Base-by-base conservation (phyloP, 2,797 vertebrate species). In the Muscicapa comitata region DNA sequence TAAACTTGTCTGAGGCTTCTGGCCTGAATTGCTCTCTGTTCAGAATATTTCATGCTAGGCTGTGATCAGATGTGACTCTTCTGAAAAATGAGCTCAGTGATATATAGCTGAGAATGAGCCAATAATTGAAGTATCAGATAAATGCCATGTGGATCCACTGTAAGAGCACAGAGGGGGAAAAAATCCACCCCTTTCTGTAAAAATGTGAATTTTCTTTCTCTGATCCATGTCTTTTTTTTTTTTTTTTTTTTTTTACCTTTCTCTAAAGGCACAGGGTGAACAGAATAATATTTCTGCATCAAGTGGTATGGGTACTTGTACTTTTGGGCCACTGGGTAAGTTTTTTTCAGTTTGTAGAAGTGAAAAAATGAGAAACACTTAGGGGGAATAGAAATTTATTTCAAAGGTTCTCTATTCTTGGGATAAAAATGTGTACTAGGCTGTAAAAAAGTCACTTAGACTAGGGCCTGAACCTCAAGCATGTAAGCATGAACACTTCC, bases 231-330 rank as follows among this genome's bases (percentile, higher is more conserved):
- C 4, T 47, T 18, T 26, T 50, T 14, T 35, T 28, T 26, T 35
- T 57, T 47, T 35, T 57, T 24, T 59, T 43, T 23, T 55, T 45
- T 42, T 77, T 86, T 20, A 50, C 21, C 5, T 96, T 94, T 93
- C 75, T 91, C 66, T 95, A 90, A 97, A 99, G 99, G 98, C 97
- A 94, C 99, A 99, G 95, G 98, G 97, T 95, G 99, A 99, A 96
- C 99, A 98, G 98, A 98, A 98, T 92, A 99, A 98, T 92, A 99
- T 99, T 98, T 99, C 98, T 95, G 97, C 98, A 28, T 98, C 98
- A 65, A 99, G 98, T 97, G 98, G 94, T 96, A 97, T 98, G 98
- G 98, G 98, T 98, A 98, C 98, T 98, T 98, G 98, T 98, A 98
- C 98, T 97, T 96, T 98, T 85, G 98, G 98, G 80, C 97, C 98